phyloP scores from a whole-genome alignment of 2,113 vertebrate species.

The Ornithorhynchus anatinus region DNA sequence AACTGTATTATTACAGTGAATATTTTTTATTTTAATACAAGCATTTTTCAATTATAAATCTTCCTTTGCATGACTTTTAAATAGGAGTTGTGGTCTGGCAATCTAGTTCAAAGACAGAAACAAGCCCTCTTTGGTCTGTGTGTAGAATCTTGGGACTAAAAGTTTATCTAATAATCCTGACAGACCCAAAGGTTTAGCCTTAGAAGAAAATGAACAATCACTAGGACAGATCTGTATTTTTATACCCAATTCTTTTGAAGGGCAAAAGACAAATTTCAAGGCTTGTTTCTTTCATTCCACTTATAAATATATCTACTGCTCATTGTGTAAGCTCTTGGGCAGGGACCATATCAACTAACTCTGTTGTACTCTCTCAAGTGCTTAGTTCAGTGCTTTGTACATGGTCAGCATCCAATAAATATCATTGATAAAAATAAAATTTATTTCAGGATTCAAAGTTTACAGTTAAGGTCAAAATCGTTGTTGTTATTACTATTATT shows the following conservation, averaged over 20 bases:
- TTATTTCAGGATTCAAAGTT: not conserved
- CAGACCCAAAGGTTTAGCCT: not conserved
- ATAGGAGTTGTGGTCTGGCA: not conserved
- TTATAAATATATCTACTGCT: not conserved
- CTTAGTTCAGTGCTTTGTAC: no score
- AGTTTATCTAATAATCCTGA: not conserved
- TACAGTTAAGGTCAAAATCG: not conserved
- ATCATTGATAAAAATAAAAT: no score
- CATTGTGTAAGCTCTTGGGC: no score
- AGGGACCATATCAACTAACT: no score
- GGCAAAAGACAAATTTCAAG: not conserved
- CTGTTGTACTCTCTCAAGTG: no score
- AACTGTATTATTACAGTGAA: no score
- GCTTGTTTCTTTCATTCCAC: not conserved
- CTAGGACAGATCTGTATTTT: not conserved
- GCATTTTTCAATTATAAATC: not conserved
- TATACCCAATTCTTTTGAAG: not conserved
- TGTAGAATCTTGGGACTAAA: not conserved
- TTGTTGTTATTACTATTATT: no score
- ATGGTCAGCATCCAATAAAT: no score
- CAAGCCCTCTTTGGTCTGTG: not conserved
- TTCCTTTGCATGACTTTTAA: not conserved
- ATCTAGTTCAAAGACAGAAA: no score
- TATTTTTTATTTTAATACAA: not conserved
- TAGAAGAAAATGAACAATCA: accelerated